A percentile compares a stretch with the other conserved stretches of the same genome.
phyloP scores from a whole-genome alignment of 2,113 vertebrate genomes.

The Zapornia atra region DNA sequence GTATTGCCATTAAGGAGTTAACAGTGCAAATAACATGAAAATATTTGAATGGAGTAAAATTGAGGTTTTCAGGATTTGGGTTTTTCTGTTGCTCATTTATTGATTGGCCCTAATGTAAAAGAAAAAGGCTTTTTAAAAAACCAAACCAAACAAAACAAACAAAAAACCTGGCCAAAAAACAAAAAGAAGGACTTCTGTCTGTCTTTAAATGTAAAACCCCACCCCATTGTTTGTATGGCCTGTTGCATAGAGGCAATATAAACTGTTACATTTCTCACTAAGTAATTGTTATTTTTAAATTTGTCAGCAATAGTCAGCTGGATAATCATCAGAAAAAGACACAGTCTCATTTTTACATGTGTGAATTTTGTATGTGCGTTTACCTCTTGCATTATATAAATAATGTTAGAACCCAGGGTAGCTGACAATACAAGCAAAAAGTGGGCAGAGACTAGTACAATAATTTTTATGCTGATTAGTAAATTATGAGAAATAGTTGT shows the following conservation, averaged over 20 bases:
- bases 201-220: background rate
- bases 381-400: background rate
- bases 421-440: background rate
- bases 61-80: background rate
- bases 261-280: background rate
- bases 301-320: background rate
- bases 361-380: background rate
- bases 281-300: background rate
- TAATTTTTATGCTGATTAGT: background rate
- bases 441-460: background rate
- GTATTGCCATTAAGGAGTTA: background rate
- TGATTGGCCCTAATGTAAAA: background rate
- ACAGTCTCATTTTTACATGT: background rate
- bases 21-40: background rate
- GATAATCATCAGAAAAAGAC: background rate
- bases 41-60: background rate
- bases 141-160: too few relatives aligned
- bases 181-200: background rate
- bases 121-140: background rate
- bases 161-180: too few relatives aligned
- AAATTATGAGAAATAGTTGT: background rate
- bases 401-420: background rate
- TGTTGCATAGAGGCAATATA: background rate
- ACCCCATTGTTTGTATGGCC: background rate
- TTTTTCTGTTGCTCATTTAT: background rate